These are phyloP conservation scores for Pristionchus entomophagus DNA, from an alignment of 2,888 invertebrate species.

Conservation along the genomic window DNA sequence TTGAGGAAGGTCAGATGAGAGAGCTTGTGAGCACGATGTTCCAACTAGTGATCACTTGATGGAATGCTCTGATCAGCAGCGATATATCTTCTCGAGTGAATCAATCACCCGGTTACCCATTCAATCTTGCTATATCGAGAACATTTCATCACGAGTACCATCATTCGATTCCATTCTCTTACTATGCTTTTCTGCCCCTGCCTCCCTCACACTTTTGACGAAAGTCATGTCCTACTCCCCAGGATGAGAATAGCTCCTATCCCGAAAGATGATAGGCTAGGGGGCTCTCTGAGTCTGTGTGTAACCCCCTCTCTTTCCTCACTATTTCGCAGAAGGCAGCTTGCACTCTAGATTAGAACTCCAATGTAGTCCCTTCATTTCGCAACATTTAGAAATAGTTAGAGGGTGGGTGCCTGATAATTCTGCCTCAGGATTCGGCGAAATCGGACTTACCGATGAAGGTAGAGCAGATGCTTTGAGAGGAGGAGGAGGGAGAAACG, in stretches of 20 bases:
- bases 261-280: slow-evolving; percentile 22
- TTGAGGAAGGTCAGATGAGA: too few relatives aligned
- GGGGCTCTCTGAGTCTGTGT: neutral
- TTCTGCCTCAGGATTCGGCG: neutral
- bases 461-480: slow-evolving; percentile 37
- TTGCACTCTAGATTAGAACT: neutral
- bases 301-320: neutral
- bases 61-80: neutral
- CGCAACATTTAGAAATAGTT: neutral
- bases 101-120: neutral
- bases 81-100: slow-evolving; percentile 1
- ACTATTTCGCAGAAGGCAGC: too few relatives aligned
- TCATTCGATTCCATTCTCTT: neutral
- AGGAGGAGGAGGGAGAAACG: neutral
- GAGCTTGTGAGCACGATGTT: too few relatives aligned
- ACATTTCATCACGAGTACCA: slow-evolving; percentile 33
- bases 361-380: neutral
- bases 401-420: slow-evolving; percentile 11
- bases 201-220: neutral
- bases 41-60: neutral
- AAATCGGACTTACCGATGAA: slow-evolving; percentile 22
- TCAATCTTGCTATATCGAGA: neutral
- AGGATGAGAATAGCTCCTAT: neutral
- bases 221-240: neutral
- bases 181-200: neutral